Percentiles rank a stretch among this genome's conserved stretches.
Evolutionary conservation across 2,888 invertebrate genomes (phyloP).

Genomic region (Agrochola litura): DNA sequence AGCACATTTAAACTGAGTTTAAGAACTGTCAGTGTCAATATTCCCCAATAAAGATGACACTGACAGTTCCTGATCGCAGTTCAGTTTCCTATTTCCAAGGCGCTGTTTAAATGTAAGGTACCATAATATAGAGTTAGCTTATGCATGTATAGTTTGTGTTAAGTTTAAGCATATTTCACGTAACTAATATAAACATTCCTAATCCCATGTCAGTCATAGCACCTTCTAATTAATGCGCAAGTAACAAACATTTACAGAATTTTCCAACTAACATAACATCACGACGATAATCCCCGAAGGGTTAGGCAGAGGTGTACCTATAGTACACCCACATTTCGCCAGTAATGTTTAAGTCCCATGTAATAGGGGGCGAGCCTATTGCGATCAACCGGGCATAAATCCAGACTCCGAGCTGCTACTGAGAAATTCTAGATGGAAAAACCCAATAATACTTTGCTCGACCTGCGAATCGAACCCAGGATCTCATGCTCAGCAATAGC

Average conservation of each 20-base stretch:
- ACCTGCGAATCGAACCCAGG: background rate
- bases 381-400: background rate
- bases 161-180: conserved; percentile 29
- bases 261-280: background rate
- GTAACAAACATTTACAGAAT: background rate
- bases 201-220: conserved; percentile 3
- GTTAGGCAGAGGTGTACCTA: too few relatives aligned
- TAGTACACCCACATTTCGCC: too few relatives aligned
- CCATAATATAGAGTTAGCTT: background rate
- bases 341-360: background rate
- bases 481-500: background rate
- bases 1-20: too few relatives aligned
- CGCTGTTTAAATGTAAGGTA: too few relatives aligned
- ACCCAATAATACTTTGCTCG: too few relatives aligned
- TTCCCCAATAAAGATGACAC: too few relatives aligned
- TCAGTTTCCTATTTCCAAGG: background rate
- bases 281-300: background rate
- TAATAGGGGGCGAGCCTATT: background rate
- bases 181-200: conserved; percentile 40
- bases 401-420: background rate
- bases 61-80: too few relatives aligned
- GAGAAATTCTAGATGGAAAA: background rate
- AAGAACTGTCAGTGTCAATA: too few relatives aligned
- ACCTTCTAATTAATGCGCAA: background rate
- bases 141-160: background rate